Conservation (phyloP, 2,797 vertebrate genomes). For the Australoheros facetus region DNA sequence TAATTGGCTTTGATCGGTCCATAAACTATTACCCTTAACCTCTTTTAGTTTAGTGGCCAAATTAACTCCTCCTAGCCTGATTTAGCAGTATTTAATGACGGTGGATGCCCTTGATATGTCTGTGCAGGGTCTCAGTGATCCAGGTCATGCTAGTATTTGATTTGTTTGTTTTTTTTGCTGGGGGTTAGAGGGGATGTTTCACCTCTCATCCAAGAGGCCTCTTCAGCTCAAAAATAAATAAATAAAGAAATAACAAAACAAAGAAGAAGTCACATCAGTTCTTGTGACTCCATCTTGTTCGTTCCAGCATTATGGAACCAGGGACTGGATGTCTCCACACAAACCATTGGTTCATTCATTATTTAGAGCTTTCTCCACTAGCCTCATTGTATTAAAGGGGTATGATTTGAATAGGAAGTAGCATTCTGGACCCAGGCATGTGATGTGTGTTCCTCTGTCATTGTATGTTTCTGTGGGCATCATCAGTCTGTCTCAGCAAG, state of each 20-base stretch:
- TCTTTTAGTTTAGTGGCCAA: slow-evolving; percentile 49
- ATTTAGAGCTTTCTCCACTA: slow-evolving; percentile 73
- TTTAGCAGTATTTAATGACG: background rate
- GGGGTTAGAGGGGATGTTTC: background rate
- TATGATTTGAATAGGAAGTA: slow-evolving; percentile 81
- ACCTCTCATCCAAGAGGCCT: background rate
- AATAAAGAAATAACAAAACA: slow-evolving; percentile 28
- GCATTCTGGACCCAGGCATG: slow-evolving; percentile 68
- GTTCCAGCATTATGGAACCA: slow-evolving; percentile 64
- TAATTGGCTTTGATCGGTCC: slow-evolving; percentile 62
- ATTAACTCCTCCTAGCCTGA: slow-evolving; percentile 36
- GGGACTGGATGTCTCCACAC: slow-evolving; percentile 75
- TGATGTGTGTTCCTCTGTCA: slow-evolving; percentile 79
- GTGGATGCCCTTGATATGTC: background rate
- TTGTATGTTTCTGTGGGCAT: slow-evolving; percentile 78
- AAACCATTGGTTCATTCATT: slow-evolving; percentile 78
- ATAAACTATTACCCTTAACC: slow-evolving; percentile 51
- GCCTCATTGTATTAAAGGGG: slow-evolving; percentile 76
- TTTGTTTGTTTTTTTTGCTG: background rate
- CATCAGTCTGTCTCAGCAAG: slow-evolving; percentile 74
- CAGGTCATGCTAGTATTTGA: background rate
- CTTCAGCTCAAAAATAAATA: background rate
- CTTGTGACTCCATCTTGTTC: slow-evolving; percentile 67
- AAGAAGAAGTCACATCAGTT: slow-evolving; percentile 56
- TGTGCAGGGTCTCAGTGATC: background rate